Base-by-base conservation (phyloP, 1,140 invertebrate species). In the Saxidomus purpurata region DNA sequence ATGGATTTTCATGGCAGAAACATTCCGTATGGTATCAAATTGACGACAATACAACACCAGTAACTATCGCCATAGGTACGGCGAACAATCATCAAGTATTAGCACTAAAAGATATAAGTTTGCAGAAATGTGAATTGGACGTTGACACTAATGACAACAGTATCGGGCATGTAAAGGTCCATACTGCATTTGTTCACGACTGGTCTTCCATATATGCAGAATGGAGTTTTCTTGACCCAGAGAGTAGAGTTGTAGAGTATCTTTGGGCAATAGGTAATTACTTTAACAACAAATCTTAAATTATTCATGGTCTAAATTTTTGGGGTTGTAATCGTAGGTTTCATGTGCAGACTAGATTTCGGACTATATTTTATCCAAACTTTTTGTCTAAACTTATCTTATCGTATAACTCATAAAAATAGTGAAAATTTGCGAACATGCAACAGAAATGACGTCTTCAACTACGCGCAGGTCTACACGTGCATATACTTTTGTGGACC, bases 91-190 rank as follows among this genome's bases (percentile, higher is more conserved):
- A 63, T 63, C 9, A 8, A 25, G 59, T 25, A 28, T 63, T 82
- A 63, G 79, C 87, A 11, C 15, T 91, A 17, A 83, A 91, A 15
- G 15, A 81, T 28, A 76, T 89, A 3, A 13, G 17, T 17, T 31
- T 91, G 0, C 55, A 89, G 22, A 40, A 79, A 47, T 47, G 80
- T 47, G 71, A 74, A 15, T 40, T 82, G 8, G 79, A 47, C 43
- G 77, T 61, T 69, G 22, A 47, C 22, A 74, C 36, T 17, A n/a
- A 61, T 13, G 61, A 91, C 52, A 3, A 49, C 55, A 49, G 28
- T 22, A 52, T 11, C 8, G 63, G 63, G 2, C 63, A 67, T 67
- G 63, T 67, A 15, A 19, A 76, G 1, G 9, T 8, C 2, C 43
- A 43, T 43, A 40, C 71, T 2, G 43, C 43, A 6, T 49, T 43